Evolutionary conservation across 2,797 vertebrate genomes (phyloP).

Genomic region (Helicolenus hilgendorfi): DNA sequence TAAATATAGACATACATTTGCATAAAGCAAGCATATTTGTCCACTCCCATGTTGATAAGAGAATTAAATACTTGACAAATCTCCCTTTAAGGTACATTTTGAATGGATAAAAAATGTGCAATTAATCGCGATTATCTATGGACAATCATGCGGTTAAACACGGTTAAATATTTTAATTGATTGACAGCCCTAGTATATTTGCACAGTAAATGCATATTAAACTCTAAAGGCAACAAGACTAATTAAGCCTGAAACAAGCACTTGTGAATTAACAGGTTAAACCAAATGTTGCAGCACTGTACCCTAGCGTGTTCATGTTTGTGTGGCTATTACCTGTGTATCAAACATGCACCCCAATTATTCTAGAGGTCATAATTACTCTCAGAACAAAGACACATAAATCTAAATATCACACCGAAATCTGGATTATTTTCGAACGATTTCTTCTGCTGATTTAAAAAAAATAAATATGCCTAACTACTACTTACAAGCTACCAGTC

Average conservation of each 20-base stretch:
- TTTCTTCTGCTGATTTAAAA: slow-evolving; percentile 30
- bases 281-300: neutral
- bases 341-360: neutral
- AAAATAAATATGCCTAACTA: slow-evolving; percentile 82
- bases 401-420: slow-evolving; percentile 25
- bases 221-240: neutral
- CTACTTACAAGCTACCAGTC: slow-evolving; percentile 53
- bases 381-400: slow-evolving; percentile 3
- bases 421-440: slow-evolving; percentile 6
- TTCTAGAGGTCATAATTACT: neutral
- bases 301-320: neutral
- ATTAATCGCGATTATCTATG: no score
- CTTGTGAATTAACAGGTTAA: neutral
- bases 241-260: neutral
- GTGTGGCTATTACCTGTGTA: slow-evolving; percentile 3
- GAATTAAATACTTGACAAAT: no score
- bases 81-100: no score
- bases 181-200: no score
- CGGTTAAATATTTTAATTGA: no score
- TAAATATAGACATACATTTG: no score
- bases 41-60: no score
- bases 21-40: no score
- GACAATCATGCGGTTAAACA: no score
- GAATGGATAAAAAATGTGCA: no score
- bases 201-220: neutral